Percentiles rank a stretch among this genome's conserved stretches.
Evolutionary conservation across 92 coral and sea anemone genomes (phyloP).

Genomic region (Pocillopora meandrina): DNA sequence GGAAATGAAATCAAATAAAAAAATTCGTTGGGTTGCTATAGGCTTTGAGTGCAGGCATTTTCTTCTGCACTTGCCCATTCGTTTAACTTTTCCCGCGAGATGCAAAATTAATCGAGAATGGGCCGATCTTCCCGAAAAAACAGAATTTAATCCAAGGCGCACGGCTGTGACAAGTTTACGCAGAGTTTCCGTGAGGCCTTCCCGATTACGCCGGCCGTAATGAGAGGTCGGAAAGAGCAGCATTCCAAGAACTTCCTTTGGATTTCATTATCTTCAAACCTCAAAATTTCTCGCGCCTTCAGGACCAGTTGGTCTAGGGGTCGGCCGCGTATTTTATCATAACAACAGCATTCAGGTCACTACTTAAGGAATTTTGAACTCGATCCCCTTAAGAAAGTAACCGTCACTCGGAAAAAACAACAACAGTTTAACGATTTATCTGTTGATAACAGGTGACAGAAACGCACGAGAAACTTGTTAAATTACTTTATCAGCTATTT

Average conservation of each 20-base stretch:
- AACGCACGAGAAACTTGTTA: neutral
- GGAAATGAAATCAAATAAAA: conserved; percentile 80
- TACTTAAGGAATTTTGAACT: conserved; percentile 21
- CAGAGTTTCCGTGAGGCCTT: neutral
- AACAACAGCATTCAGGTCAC: conserved; percentile 14
- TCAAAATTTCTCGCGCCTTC: conserved; percentile 36
- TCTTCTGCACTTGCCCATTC: neutral
- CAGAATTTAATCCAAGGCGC: neutral
- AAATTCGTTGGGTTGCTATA: conserved; percentile 35
- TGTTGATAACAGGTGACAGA: conserved; percentile 26
- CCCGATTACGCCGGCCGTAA: conserved; percentile 2
- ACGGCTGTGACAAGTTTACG: neutral
- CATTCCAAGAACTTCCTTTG: conserved; percentile 42
- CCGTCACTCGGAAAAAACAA: conserved; percentile 12
- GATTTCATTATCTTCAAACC: conserved; percentile 49
- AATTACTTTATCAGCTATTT: conserved; percentile 19
- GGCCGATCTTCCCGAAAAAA: neutral
- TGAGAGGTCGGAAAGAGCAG: conserved; percentile 36
- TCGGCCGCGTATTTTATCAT: conserved; percentile 29
- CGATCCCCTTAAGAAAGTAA: conserved; percentile 35
- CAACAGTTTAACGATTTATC: conserved; percentile 29
- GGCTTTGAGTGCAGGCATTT: conserved; percentile 1
- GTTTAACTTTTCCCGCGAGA: conserved; percentile 6
- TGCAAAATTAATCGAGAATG: neutral
- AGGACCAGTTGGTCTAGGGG: conserved; percentile 1